Evolutionary conservation across 2,888 invertebrate genomes (phyloP).

Genomic region (Eupithecia exiguata): DNA sequence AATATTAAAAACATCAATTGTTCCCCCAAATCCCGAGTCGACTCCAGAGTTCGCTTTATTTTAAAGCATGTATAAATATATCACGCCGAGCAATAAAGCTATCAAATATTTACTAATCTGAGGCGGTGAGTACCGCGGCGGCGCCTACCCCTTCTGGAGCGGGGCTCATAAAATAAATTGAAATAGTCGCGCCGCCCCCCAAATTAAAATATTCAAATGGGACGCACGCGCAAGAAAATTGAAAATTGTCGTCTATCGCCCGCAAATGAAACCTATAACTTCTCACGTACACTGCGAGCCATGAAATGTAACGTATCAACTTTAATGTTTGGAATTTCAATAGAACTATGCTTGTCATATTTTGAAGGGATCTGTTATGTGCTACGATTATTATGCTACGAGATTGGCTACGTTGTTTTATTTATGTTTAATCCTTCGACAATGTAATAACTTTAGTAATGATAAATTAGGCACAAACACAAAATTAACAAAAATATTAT

Average conservation of each 20-base stretch:
- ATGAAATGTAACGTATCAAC: slow-evolving; percentile 51
- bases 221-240: slow-evolving; percentile 85
- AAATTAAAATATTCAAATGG: slow-evolving; percentile 85
- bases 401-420: neutral
- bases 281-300: slow-evolving; percentile 70
- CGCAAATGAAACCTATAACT: slow-evolving; percentile 85
- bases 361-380: slow-evolving; percentile 38
- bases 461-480: neutral
- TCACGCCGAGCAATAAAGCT: slow-evolving; percentile 81
- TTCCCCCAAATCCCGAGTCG: slow-evolving; percentile 32
- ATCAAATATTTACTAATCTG: slow-evolving; percentile 84
- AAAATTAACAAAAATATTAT: neutral
- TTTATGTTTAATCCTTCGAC: neutral
- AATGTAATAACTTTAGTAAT: neutral
- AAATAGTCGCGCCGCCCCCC: slow-evolving; percentile 84
- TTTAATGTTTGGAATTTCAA: slow-evolving; percentile 44
- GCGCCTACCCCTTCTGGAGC: slow-evolving; percentile 77
- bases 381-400: slow-evolving; percentile 6
- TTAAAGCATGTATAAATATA: slow-evolving; percentile 77
- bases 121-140: slow-evolving; percentile 78
- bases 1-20: slow-evolving; percentile 21
- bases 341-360: slow-evolving; percentile 39
- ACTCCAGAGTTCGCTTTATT: slow-evolving; percentile 56
- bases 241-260: slow-evolving; percentile 85
- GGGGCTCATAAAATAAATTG: slow-evolving; percentile 84